Conservation (phyloP, 92 coral and sea anemone species). For the Anthopleura xanthogrammica region DNA sequence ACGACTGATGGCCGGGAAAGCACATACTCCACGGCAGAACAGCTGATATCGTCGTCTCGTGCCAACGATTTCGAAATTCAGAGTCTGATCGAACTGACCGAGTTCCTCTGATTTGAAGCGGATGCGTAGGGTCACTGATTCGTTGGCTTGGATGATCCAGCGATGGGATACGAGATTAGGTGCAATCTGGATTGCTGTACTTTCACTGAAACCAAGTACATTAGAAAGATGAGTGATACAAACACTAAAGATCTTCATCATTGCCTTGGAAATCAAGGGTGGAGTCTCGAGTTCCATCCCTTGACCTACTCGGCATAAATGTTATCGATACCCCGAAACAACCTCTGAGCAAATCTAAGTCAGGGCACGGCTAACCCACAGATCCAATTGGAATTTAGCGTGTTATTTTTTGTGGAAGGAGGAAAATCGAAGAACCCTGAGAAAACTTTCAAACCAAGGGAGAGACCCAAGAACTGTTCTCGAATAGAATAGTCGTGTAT, state of each 20-base stretch:
- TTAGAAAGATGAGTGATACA: not conserved
- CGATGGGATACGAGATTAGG: constrained; percentile 83
- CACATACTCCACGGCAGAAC: constrained; percentile 98
- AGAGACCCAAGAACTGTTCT: no score
- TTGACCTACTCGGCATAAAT: no score
- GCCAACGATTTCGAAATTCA: constrained; percentile 94
- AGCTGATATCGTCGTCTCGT: constrained; percentile 96
- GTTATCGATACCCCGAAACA: no score
- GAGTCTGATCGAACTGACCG: constrained; percentile 98
- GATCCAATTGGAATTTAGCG: no score
- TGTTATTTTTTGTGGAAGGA: no score
- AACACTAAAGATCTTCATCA: not conserved
- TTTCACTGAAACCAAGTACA: constrained; percentile 35
- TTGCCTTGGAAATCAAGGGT: no score
- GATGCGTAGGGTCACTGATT: constrained; percentile 69
- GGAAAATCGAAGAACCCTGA: no score
- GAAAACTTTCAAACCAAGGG: no score
- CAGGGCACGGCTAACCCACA: no score
- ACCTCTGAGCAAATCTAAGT: no score
- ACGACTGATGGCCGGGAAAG: constrained; percentile 96
- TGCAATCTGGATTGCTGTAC: constrained; percentile 42
- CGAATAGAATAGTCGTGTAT: not conserved
- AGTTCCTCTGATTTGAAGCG: constrained; percentile 95
- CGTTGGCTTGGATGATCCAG: constrained; percentile 93
- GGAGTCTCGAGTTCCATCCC: no score